Conservation (phyloP, 2,888 invertebrate species). For the Acleris cristana region DNA sequence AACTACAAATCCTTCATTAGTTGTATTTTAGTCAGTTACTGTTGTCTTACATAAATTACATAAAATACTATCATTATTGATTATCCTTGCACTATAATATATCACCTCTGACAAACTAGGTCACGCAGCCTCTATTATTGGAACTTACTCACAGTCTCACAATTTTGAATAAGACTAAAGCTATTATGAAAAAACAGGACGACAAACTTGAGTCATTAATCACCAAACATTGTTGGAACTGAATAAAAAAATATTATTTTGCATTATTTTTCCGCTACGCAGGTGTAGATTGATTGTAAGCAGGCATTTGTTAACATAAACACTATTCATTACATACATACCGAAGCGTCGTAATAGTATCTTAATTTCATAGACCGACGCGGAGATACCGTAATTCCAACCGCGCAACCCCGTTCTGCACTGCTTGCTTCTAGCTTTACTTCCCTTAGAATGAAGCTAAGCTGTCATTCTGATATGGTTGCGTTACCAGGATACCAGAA, state of each 20-base stretch:
- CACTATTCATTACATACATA: slow-evolving; percentile 50
- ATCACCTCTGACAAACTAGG: slow-evolving; percentile 16
- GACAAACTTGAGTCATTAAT: slow-evolving; percentile 1
- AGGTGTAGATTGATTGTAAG: too few relatives aligned
- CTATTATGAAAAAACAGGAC: neutral
- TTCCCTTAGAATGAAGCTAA: slow-evolving; percentile 54
- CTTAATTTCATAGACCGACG: slow-evolving; percentile 70
- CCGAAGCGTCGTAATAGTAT: slow-evolving; percentile 78
- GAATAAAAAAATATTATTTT: too few relatives aligned
- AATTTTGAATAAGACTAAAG: slow-evolving; percentile 28
- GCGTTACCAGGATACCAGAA: slow-evolving; percentile 64
- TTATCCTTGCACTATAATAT: slow-evolving; percentile 9
- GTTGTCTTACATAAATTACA: neutral
- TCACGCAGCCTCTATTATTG: slow-evolving; percentile 29
- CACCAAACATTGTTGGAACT: neutral
- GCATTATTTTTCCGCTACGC: too few relatives aligned
- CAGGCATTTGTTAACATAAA: slow-evolving; percentile 9
- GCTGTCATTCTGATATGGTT: slow-evolving; percentile 47
- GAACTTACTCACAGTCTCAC: slow-evolving; percentile 29
- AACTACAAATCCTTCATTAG: too few relatives aligned
- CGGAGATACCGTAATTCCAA: slow-evolving; percentile 38
- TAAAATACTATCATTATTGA: neutral
- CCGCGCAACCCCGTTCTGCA: slow-evolving; percentile 47
- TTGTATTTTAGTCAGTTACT: too few relatives aligned
- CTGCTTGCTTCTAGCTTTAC: slow-evolving; percentile 50